Conservation (phyloP, 2,113 vertebrate species). For the Thymallus thymallus region DNA sequence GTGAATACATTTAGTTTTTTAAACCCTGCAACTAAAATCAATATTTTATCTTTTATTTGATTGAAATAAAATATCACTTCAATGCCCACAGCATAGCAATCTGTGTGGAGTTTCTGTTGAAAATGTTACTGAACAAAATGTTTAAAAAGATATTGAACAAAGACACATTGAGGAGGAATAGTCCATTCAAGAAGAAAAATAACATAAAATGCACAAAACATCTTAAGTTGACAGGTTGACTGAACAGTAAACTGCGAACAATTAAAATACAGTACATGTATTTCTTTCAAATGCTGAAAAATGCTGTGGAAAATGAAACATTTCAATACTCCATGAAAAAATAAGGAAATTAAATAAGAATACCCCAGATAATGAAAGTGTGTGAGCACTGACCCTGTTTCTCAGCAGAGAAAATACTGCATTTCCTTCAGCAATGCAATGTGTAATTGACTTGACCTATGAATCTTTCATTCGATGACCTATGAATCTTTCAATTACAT, state of each 20-base stretch:
- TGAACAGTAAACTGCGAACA: slow-evolving; percentile 26
- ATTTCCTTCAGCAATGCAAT: slow-evolving; percentile 18
- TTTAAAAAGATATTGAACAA: slow-evolving; percentile 19
- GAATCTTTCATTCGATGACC: neutral
- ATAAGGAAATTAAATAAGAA: slow-evolving; percentile 11
- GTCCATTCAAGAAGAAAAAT: slow-evolving; percentile 15
- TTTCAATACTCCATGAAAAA: slow-evolving; percentile 56
- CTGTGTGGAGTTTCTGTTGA: neutral
- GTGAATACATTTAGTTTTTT: neutral
- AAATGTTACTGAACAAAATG: slow-evolving; percentile 1
- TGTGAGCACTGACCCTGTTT: neutral
- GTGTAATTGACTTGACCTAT: neutral
- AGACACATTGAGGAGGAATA: slow-evolving; percentile 21
- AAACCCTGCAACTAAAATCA: slow-evolving; percentile 29
- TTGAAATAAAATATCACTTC: slow-evolving; percentile 50
- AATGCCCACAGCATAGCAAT: slow-evolving; percentile 27
- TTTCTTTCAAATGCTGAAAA: neutral
- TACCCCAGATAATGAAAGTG: too few relatives aligned
- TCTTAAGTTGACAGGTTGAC: neutral
- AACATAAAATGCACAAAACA: slow-evolving; percentile 34
- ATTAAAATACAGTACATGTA: slow-evolving; percentile 34
- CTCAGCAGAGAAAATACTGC: neutral
- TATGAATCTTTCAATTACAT: neutral
- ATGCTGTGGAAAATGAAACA: slow-evolving; percentile 42
- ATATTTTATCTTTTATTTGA: slow-evolving; percentile 42